These are phyloP conservation scores for Cerastis leucographa DNA, from an alignment of 2,888 invertebrate genomes.

Conservation along the genomic window DNA sequence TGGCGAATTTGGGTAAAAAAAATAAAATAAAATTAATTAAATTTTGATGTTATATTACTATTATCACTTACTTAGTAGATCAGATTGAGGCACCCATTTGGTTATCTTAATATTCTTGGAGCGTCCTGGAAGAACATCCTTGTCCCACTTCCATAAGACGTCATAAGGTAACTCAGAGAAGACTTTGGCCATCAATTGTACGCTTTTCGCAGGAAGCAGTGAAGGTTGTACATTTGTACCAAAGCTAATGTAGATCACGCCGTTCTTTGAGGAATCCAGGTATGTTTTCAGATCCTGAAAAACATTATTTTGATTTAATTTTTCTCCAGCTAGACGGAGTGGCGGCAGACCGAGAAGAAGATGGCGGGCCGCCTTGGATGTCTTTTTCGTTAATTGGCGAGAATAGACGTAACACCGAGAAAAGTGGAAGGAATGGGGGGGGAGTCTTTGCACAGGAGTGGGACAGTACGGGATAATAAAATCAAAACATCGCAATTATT, in stretches of 20 bases:
- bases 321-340: too few relatives aligned
- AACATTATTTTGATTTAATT: neutral
- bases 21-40: too few relatives aligned
- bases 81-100: slow-evolving; percentile 72
- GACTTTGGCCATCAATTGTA: slow-evolving; percentile 73
- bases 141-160: slow-evolving; percentile 78
- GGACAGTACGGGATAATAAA: too few relatives aligned
- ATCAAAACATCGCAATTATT: too few relatives aligned
- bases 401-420: too few relatives aligned
- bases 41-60: neutral
- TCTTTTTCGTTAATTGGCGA: too few relatives aligned
- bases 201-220: slow-evolving; percentile 73
- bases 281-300: slow-evolving; percentile 78
- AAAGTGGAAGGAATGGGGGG: too few relatives aligned
- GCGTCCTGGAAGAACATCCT: slow-evolving; percentile 48
- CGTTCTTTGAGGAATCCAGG: slow-evolving; percentile 79
- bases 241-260: slow-evolving; percentile 85
- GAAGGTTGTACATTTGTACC: slow-evolving; percentile 81
- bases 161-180: slow-evolving; percentile 83
- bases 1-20: too few relatives aligned
- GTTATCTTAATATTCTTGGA: slow-evolving; percentile 79
- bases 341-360: too few relatives aligned
- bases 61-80: slow-evolving; percentile 42
- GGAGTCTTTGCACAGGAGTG: too few relatives aligned
- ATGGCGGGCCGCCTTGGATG: too few relatives aligned